Percentiles rank a stretch among this genome's conserved stretches.
Conservation (phyloP, 2,888 invertebrate genomes). For the Protodeltote pygarga region DNA sequence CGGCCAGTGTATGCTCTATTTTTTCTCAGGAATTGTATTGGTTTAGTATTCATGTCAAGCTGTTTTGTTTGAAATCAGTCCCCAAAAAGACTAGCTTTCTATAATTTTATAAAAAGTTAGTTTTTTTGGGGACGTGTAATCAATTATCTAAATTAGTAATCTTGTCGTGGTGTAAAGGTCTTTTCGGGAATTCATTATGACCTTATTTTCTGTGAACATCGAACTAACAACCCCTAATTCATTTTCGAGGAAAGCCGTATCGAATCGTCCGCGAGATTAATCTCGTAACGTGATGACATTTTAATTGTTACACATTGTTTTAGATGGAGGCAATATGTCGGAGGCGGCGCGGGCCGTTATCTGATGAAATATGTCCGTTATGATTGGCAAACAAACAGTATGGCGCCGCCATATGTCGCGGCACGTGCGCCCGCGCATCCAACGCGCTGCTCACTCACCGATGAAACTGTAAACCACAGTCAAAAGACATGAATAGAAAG, state of each 20-base stretch:
- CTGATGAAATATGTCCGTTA: slow-evolving; percentile 87
- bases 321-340: slow-evolving; percentile 80
- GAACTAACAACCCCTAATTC: slow-evolving; percentile 14
- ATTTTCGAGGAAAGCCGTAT: slow-evolving; percentile 65
- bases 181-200: too few species aligned
- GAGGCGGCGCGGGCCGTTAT: slow-evolving; percentile 81
- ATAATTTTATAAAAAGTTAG: too few species aligned
- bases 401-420: slow-evolving; percentile 85
- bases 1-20: too few species aligned
- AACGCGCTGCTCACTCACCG: slow-evolving; percentile 80
- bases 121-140: too few species aligned
- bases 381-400: slow-evolving; percentile 87
- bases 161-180: too few species aligned
- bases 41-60: too few species aligned
- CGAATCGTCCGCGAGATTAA: slow-evolving; percentile 65
- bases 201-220: neutral
- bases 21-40: too few species aligned
- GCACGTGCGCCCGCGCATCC: slow-evolving; percentile 82
- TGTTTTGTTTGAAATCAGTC: too few species aligned
- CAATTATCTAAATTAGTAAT: too few species aligned
- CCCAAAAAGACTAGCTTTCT: too few species aligned
- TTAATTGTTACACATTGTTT: slow-evolving; percentile 83
- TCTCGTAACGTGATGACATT: slow-evolving; percentile 66
- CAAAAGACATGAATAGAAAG: slow-evolving; percentile 21
- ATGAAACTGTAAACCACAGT: slow-evolving; percentile 73